Percentiles rank a stretch among this genome's conserved stretches.
Conservation (phyloP, 2,888 invertebrate species). For the Papilio protenor region DNA sequence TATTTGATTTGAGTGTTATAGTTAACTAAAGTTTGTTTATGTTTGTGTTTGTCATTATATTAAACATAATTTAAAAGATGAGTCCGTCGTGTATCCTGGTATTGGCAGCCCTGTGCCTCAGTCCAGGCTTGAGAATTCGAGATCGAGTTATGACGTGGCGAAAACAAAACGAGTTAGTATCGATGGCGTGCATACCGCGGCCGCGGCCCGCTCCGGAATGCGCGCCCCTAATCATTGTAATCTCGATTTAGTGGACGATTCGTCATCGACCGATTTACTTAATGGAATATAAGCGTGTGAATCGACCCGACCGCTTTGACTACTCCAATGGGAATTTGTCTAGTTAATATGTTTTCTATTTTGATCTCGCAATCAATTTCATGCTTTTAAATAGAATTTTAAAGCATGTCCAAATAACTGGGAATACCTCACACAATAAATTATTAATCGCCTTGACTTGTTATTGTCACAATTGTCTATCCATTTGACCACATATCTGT, state of each 20-base stretch:
- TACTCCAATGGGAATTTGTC: conserved; percentile 49
- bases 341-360: conserved; percentile 52
- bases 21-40: neutral
- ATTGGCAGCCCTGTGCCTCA: conserved; percentile 53
- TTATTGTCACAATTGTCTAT: neutral
- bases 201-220: conserved; percentile 77
- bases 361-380: conserved; percentile 45
- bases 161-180: conserved; percentile 81
- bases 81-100: conserved; percentile 48
- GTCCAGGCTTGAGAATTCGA: conserved; percentile 58
- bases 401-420: neutral
- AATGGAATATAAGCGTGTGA: conserved; percentile 82
- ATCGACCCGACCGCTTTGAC: conserved; percentile 62
- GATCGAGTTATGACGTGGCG: conserved; percentile 81
- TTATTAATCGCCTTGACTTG: conserved; percentile 11
- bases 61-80: neutral
- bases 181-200: conserved; percentile 81
- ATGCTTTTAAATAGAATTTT: neutral
- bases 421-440: neutral
- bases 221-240: conserved; percentile 79
- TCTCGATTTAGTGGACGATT: conserved; percentile 80
- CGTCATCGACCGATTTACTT: conserved; percentile 82
- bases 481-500: too few relatives aligned
- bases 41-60: too few relatives aligned
- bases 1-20: neutral